Base-by-base conservation (phyloP, 2,888 invertebrate genomes). In the Cinara cedri region DNA sequence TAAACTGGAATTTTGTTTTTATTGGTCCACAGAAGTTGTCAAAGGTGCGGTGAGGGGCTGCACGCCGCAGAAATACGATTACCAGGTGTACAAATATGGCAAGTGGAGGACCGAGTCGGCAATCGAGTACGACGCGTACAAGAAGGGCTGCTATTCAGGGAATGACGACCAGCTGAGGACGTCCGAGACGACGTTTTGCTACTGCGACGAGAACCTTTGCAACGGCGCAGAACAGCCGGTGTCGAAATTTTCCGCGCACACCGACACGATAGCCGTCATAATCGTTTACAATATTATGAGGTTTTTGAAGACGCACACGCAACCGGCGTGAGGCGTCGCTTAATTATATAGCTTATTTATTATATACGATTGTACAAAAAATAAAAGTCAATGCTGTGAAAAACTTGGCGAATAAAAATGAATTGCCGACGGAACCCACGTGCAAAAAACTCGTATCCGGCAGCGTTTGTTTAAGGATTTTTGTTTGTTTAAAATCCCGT, bases 131-230 rank as follows among this genome's bases (percentile, higher is more conserved):
- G 83, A 85, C 14, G 91, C 92, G 1, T 94, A 93, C 84, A 84
- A 87, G 78, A 91, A 91, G 84, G 93, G 92, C 13, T 94, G 94
- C 84, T 86, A 88, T 80, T 86, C 87, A 74, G 87, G 89, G 11
- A 90, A 91, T 83, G 89, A 90, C 83, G 90, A 90, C 83, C 91
- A 90, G 3, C 87, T 89, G 81, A 88, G 90, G 78, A 88, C 88
- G 42, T 88, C 89, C 42, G 88, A 88, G 57, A 88, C 90, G 0
- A 89, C 89, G 87, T 90, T 91, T 85, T 95, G 94, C 85, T 94
- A 92, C 85, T 95, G 94, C 84, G 88, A 90, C 55, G 88, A 88
- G 63, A 88, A 91, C 84, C 87, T 93, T 62, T 95, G 94, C 86
- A 95, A 94, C 86, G 86, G 89, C 13, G 85, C 88, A 85, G 46